Evolutionary conservation across 1,140 invertebrate species (phyloP).

Genomic region (Danaus melanippus): DNA sequence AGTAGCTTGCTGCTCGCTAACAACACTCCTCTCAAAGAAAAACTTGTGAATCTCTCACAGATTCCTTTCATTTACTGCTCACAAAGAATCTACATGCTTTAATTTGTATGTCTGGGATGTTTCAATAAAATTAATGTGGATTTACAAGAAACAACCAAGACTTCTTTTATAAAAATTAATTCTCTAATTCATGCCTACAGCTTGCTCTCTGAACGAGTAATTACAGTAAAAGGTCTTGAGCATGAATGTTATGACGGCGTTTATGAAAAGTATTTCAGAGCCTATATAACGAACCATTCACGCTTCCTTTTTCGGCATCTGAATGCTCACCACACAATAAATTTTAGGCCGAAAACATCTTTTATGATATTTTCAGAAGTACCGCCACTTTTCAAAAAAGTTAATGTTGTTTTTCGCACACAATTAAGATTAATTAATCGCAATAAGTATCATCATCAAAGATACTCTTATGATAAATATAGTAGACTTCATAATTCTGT

Average conservation of each 20-base stretch:
- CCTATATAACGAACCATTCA: constrained; percentile 47
- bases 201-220: constrained; percentile 48
- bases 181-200: constrained; percentile 60
- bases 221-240: constrained; percentile 70
- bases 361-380: constrained; percentile 44
- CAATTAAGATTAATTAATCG: constrained; percentile 25
- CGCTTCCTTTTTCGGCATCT: constrained; percentile 47
- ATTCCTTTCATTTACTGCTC: constrained; percentile 14
- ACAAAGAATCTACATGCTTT: constrained; percentile 22
- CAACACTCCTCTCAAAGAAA: constrained; percentile 12
- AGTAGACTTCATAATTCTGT: constrained; percentile 8
- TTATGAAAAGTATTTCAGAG: constrained; percentile 65
- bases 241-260: constrained; percentile 70
- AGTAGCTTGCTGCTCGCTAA: neutral
- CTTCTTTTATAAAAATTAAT: constrained; percentile 67
- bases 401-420: constrained; percentile 22
- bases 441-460: constrained; percentile 14
- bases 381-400: constrained; percentile 22
- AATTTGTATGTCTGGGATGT: constrained; percentile 23
- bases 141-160: constrained; percentile 58
- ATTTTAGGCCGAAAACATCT: constrained; percentile 48
- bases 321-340: constrained; percentile 63
- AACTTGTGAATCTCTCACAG: constrained; percentile 14
- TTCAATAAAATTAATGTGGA: constrained; percentile 30
- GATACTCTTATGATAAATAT: constrained; percentile 17